Evolutionary conservation across 2,797 vertebrate genomes (phyloP).

Genomic region (Tapirus indicus): DNA sequence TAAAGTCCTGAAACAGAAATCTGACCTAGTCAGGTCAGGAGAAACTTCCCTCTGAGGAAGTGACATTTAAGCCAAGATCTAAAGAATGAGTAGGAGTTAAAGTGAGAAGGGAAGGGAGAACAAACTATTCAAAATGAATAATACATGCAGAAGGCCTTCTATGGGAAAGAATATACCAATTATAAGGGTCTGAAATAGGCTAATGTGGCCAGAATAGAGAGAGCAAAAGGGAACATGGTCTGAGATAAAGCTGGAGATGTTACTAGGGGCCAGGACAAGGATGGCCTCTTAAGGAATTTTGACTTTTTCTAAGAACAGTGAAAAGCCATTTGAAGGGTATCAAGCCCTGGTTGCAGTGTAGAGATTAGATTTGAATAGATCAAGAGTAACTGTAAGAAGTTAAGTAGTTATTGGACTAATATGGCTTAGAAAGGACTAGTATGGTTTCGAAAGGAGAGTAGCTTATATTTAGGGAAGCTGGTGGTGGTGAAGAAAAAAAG

Average conservation of each 20-base stretch:
- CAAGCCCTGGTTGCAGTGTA: not conserved
- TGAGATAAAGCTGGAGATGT: not conserved
- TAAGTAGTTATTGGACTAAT: not conserved
- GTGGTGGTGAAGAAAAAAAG: not conserved
- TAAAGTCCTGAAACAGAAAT: not conserved
- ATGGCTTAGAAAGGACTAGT: not conserved
- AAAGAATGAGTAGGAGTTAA: slow-evolving; percentile 36
- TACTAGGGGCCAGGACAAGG: not conserved
- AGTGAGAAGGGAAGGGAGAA: not conserved
- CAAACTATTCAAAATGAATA: slow-evolving; percentile 24
- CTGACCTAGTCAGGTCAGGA: not conserved
- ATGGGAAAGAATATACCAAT: not conserved
- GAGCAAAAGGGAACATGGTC: not conserved
- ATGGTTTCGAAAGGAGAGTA: not conserved
- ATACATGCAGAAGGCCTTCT: not conserved
- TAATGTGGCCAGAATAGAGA: not conserved
- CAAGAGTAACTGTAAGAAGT: not conserved
- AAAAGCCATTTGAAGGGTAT: not conserved
- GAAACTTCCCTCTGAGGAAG: not conserved
- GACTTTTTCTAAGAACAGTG: not conserved
- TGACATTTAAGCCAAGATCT: not conserved
- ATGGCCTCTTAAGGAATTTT: not conserved
- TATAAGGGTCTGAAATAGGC: slow-evolving; percentile 34
- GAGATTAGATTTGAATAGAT: slow-evolving; percentile 1
- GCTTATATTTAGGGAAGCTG: not conserved